These are phyloP conservation scores for Andricus quercusramuli DNA, from an alignment of 2,888 invertebrate genomes.

Conservation along the genomic window DNA sequence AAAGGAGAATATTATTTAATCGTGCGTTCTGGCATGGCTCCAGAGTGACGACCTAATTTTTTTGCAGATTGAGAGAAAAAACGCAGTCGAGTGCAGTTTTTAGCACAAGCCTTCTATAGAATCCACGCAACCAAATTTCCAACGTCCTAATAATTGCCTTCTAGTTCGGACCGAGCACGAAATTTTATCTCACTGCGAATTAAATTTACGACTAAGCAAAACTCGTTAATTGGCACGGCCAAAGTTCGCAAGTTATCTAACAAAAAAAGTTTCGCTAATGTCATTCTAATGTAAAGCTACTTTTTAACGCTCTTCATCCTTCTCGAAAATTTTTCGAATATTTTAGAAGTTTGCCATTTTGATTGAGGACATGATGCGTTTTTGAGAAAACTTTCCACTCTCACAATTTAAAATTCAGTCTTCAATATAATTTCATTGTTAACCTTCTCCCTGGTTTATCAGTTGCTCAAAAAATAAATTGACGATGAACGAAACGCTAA, in stretches of 20 bases:
- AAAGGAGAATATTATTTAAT: constrained; percentile 76
- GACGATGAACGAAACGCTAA: constrained; percentile 30
- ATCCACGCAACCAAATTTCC: constrained; percentile 10
- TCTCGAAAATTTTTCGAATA: not conserved
- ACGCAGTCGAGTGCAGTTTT: constrained; percentile 51
- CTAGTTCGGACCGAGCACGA: constrained; percentile 6
- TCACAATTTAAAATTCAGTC: not conserved
- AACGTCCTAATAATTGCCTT: constrained; percentile 6
- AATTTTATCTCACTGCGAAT: constrained; percentile 14
- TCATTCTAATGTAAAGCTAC: constrained; percentile 24
- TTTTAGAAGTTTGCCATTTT: not conserved
- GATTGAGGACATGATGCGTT: not conserved
- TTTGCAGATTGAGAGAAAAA: constrained; percentile 58
- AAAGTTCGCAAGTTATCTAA: constrained; percentile 27
- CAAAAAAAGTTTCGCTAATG: constrained; percentile 27
- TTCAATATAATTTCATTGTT: not conserved
- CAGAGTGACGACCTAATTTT: constrained; percentile 77
- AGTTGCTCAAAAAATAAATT: not conserved
- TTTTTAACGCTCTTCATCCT: not conserved
- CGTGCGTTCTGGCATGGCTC: constrained; percentile 75
- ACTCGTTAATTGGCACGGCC: constrained; percentile 10
- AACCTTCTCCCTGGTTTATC: not conserved
- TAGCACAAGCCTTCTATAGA: constrained; percentile 43
- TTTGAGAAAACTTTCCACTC: not conserved
- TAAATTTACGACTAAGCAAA: constrained; percentile 37